Base-by-base conservation (phyloP, 2,113 vertebrate species). In the Erythrocercus mccallii region DNA sequence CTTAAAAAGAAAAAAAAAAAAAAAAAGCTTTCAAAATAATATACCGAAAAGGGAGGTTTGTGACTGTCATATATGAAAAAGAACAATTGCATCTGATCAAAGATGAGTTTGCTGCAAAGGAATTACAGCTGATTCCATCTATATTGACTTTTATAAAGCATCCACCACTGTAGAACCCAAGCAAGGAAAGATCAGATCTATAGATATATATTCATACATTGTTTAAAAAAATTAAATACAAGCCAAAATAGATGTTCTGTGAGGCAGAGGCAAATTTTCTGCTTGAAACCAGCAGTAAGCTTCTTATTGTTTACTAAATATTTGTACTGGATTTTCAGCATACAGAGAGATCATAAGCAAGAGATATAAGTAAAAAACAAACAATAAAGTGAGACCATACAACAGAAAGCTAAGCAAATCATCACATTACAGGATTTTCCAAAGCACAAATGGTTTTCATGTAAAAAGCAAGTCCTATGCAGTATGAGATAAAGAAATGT, bases 281-380 rank as follows among this genome's bases (percentile, higher is more conserved):
- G 88, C 88, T 93, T 90, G 60, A 94, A 95, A 96, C 47, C 47
- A 91, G 48, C 33, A 57, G 87, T 95, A 92, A 96, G 66, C 71
- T 91, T n/a, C 85, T 92, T 88, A 81, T 83, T 93, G 89, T 93
- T 97, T 92, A 81, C 86, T 86, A 96, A 97, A 93, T 91, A 89
- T 94, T 97, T 95, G 92, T 74, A 86, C 78, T 83, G 81, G 81
- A 83, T 97, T 97, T 96, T 90, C 81, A 87, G 88, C 48, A 76
- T 62, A 64, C 76, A 92, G 66, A 94, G 82, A 88, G 88, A 96
- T 95, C 83, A 91, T 68, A 94, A 96, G 77, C 88, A 81, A 90
- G 79, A 92, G 84, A 95, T 96, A 96, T 64, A 88, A 95, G 76
- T 57, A 68, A 70, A 94, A 96, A 93, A 60, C 78, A 96, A 96